A percentile compares a stretch with the other conserved stretches of the same genome.
Evolutionary conservation across 2,113 vertebrate species (phyloP).

Genomic region (Poeciliopsis retropinna): DNA sequence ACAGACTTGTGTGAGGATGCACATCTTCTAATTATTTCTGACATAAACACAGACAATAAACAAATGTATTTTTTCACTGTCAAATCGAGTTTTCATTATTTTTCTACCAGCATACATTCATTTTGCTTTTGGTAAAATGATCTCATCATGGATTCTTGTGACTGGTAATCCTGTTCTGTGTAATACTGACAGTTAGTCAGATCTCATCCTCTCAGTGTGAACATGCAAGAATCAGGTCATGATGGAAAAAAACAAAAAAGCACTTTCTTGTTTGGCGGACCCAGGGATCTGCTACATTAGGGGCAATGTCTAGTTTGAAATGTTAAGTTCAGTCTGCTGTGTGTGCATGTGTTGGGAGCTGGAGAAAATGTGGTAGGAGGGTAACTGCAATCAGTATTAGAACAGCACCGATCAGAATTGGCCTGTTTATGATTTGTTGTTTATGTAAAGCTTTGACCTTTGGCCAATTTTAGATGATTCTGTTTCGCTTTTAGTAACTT

Average conservation of each 20-base stretch:
- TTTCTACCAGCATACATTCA: not conserved
- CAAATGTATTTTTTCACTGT: not conserved
- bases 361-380: too few relatives aligned
- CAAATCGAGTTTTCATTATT: not conserved
- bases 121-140: not conserved
- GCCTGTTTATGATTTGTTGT: too few relatives aligned
- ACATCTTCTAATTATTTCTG: not conserved
- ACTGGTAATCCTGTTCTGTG: not conserved
- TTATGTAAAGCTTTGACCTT: too few relatives aligned
- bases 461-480: too few relatives aligned
- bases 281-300: not conserved
- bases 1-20: not conserved
- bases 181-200: not conserved
- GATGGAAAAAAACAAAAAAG: not conserved
- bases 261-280: not conserved
- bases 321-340: not conserved
- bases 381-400: too few relatives aligned
- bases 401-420: too few relatives aligned
- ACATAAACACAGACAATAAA: not conserved
- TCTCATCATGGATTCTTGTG: not conserved
- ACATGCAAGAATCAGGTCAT: not conserved
- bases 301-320: not conserved
- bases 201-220: not conserved
- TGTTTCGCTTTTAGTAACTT: too few relatives aligned
- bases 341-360: too few relatives aligned